Conservation (phyloP, 2,888 invertebrate species). For the Cyrtodaria siliqua region DNA sequence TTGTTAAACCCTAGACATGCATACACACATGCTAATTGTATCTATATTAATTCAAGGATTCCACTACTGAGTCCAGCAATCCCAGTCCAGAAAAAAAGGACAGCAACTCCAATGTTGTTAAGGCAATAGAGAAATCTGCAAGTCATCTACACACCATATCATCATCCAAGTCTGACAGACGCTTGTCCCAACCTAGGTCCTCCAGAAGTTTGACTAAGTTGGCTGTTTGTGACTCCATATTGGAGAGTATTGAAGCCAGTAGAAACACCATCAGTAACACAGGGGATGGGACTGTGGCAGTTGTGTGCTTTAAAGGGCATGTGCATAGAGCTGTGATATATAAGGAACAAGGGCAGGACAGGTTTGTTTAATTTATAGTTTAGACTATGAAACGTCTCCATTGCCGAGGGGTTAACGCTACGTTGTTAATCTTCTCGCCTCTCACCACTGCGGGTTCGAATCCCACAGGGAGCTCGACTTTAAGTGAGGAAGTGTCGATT, state of each 20-base stretch:
- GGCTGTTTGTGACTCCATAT: slow-evolving; percentile 60
- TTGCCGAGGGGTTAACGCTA: too few relatives aligned
- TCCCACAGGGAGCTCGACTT: too few relatives aligned
- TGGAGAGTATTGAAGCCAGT: slow-evolving; percentile 67
- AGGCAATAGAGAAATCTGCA: slow-evolving; percentile 16
- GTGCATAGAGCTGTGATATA: slow-evolving; percentile 40
- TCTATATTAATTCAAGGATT: too few relatives aligned
- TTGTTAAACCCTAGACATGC: too few relatives aligned
- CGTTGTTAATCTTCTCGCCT: too few relatives aligned
- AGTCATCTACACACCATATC: slow-evolving; percentile 36
- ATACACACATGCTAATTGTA: too few relatives aligned
- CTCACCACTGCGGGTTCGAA: too few relatives aligned
- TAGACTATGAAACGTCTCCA: too few relatives aligned
- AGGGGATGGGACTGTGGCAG: neutral
- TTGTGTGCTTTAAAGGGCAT: slow-evolving; percentile 40
- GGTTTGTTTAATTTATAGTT: too few relatives aligned
- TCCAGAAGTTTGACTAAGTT: slow-evolving; percentile 10
- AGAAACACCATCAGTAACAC: slow-evolving; percentile 22
- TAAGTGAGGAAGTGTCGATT: too few relatives aligned
- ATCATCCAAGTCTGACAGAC: slow-evolving; percentile 5
- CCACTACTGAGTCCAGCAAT: too few relatives aligned
- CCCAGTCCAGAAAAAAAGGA: neutral
- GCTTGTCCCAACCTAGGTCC: slow-evolving; percentile 16
- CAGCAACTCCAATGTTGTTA: slow-evolving; percentile 34
- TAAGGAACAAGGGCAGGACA: neutral